Base-by-base conservation (phyloP, 1,140 invertebrate genomes). In the Achatina immaculata region DNA sequence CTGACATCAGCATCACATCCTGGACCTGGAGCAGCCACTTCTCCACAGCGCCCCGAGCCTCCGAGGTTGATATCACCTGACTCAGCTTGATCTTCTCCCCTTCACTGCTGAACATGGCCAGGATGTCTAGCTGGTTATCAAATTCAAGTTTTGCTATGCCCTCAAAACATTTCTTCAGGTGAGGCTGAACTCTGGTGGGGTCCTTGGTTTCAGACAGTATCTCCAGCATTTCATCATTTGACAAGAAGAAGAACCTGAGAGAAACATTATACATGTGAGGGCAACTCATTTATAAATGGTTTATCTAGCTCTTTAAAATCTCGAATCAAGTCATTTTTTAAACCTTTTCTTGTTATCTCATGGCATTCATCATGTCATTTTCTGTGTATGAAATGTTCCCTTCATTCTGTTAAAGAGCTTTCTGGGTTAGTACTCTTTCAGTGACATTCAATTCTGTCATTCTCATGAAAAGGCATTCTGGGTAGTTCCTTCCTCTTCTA, bases 161-260 rank as follows among this genome's bases (percentile, higher is more conserved):
- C 83, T 92, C 91, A 85, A 92, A 92, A 80, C 91, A 92, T 81
- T 92, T 92, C 82, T 92, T 92, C 71, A 92, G 84, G 85, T 92
- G 91, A 48, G 91, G 91, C 85, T 92, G 91, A 38, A 92, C 91
- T 66, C 91, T 84, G 3, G 83, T 83, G 16, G 91, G 91, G 82
- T 92, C 91, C 80, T 92, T 92, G 3, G 91, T 92, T 84, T 92
- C 91, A 0, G 91, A 92, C 69, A 92, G 83, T 81, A 92, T 92
- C 86, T 92, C 91, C 78, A 92, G 81, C 89, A 92, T 92, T 84
- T 92, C 91, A 76, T 92, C 91, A 81, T 92, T 92, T 34, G 91
- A 92, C 78, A 92, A 83, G 86, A 92, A 92, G 86, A 92, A 92
- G 83, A 92, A 92, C 78, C 91, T 90, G 81, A 21, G 68, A 75